Conservation (phyloP, 2,888 invertebrate genomes). For the Laspeyria flexula region DNA sequence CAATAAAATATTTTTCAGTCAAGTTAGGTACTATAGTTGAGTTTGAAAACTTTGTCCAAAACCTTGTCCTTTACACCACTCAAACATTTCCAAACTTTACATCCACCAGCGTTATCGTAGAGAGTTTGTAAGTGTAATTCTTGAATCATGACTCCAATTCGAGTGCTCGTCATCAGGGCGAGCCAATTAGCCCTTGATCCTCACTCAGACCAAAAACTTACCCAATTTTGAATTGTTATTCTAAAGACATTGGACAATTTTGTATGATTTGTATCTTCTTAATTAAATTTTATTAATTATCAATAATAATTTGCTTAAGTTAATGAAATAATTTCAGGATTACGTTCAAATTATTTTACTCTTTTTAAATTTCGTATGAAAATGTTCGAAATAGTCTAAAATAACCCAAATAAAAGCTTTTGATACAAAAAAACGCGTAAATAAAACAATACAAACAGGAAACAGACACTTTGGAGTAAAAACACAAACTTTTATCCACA, state of each 20-base stretch:
- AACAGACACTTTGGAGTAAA: slow-evolving; percentile 4
- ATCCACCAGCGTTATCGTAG: slow-evolving; percentile 58
- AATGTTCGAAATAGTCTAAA: too few species aligned
- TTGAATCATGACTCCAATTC: slow-evolving; percentile 56
- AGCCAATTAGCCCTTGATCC: slow-evolving; percentile 56
- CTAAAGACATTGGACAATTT: slow-evolving; percentile 15
- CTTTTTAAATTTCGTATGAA: too few species aligned
- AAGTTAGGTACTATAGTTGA: too few species aligned
- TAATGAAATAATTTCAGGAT: too few species aligned
- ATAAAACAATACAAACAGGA: not conserved
- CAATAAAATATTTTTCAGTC: too few species aligned
- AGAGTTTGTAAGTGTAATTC: slow-evolving; percentile 67
- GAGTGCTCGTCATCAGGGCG: slow-evolving; percentile 49
- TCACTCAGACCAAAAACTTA: slow-evolving; percentile 57
- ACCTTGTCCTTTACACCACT: slow-evolving; percentile 15
- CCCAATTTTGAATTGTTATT: slow-evolving; percentile 52
- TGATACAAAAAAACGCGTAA: not conserved
- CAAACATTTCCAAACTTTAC: slow-evolving; percentile 44
- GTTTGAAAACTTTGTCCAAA: too few species aligned
- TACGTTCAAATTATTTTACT: too few species aligned
- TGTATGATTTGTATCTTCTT: slow-evolving; percentile 11
- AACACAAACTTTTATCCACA: slow-evolving; percentile 15
- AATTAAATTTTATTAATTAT: slow-evolving; percentile 7
- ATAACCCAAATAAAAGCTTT: too few species aligned
- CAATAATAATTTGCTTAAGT: too few species aligned